These are phyloP conservation scores for Rapana venosa DNA, from an alignment of 2,888 invertebrate species.

Conservation along the genomic window DNA sequence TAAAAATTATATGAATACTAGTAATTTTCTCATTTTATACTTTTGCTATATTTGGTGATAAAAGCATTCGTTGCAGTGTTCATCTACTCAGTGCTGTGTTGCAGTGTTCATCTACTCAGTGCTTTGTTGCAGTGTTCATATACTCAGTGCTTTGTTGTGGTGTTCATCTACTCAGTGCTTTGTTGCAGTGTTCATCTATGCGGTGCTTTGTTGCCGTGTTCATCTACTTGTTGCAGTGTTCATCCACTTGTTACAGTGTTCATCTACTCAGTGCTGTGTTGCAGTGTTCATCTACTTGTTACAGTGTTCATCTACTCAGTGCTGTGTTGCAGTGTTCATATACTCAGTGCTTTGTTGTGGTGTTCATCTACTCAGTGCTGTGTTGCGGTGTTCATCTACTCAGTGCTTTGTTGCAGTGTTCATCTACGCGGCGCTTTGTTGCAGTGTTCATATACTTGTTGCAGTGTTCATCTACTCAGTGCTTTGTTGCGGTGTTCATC, in stretches of 20 bases:
- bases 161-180: conserved; percentile 38
- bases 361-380: too few species aligned
- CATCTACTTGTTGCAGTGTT: conserved; percentile 81
- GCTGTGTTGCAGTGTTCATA: too few species aligned
- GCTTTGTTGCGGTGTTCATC: background rate
- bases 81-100: conserved; percentile 21
- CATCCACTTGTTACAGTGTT: conserved; percentile 84
- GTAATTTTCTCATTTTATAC: too few species aligned
- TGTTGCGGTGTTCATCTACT: conserved; percentile 49
- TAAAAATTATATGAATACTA: too few species aligned
- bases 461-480: conserved; percentile 7
- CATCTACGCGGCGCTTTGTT: background rate
- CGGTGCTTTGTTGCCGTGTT: conserved; percentile 98
- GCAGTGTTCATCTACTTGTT: conserved; percentile 80
- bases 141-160: too few species aligned
- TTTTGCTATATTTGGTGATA: too few species aligned
- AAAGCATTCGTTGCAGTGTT: too few species aligned
- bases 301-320: too few species aligned
- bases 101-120: too few species aligned
- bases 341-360: background rate
- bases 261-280: conserved; percentile 99
- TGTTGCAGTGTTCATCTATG: conserved; percentile 94
- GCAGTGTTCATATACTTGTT: too few species aligned
- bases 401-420: too few species aligned
- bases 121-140: conserved; percentile 50